phyloP scores from a whole-genome alignment of 2,797 vertebrate species.

The Tamandua tetradactyla region DNA sequence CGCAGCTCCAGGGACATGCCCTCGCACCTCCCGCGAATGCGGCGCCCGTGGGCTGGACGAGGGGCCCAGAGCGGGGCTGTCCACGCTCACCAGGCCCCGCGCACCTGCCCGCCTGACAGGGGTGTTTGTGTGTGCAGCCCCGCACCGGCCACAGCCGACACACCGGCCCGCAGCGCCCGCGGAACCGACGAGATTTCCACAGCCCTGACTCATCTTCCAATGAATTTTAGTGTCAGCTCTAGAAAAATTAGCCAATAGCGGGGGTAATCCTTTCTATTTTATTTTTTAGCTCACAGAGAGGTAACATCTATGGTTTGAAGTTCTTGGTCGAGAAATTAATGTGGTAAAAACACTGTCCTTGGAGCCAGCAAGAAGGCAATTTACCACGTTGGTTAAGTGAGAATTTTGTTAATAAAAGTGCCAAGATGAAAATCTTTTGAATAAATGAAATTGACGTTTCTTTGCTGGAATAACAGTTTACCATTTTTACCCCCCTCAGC shows the following conservation, averaged over 20 bases:
- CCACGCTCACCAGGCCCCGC: too few relatives aligned
- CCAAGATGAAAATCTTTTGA: not conserved
- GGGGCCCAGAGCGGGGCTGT: too few relatives aligned
- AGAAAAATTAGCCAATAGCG: conserved; percentile 75
- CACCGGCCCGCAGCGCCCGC: too few relatives aligned
- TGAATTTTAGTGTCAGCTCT: conserved; percentile 74
- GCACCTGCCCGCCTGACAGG: too few relatives aligned
- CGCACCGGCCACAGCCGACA: too few relatives aligned
- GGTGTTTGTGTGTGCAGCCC: too few relatives aligned
- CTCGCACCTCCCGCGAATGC: not conserved
- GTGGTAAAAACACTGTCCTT: conserved; percentile 64
- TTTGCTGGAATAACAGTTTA: not conserved
- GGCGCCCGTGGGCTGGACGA: too few relatives aligned
- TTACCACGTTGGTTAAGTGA: conserved; percentile 30
- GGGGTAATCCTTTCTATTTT: conserved; percentile 71
- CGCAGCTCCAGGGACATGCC: conserved; percentile 60
- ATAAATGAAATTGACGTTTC: not conserved
- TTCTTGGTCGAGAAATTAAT: conserved; percentile 64
- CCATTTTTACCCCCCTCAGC: not conserved
- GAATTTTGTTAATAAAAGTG: not conserved
- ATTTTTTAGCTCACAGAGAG: conserved; percentile 27
- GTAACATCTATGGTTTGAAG: conserved; percentile 61
- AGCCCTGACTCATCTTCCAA: conserved; percentile 66
- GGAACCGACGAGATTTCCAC: too few relatives aligned
- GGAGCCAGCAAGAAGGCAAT: not conserved